Base-by-base conservation (phyloP, 2,888 invertebrate genomes). In the Drosophila mimica region DNA sequence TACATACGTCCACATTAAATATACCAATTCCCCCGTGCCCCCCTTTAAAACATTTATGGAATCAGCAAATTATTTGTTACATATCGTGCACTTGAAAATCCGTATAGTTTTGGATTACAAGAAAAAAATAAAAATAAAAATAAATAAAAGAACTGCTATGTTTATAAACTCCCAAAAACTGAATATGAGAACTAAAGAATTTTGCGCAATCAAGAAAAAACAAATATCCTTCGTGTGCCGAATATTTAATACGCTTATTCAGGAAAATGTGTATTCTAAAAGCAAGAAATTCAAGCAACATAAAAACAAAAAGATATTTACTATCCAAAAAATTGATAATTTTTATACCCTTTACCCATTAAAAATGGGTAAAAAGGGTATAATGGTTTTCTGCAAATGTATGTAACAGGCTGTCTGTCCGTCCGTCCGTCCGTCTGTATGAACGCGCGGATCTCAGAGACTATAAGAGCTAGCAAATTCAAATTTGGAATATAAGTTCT, bases 171-270 rank as follows among this genome's bases (percentile, higher is more conserved):
- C 28, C n/a, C 28, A 17, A 28, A 56, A 56, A 75, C 34, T 46
- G 53, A 79, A 79, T 57, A 64, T 74, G 79, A 79, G 82, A 61
- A 46, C 49, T n/a, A 8, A 74, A 63, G 78, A 79, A 79, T 81
- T 77, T 65, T 38, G n/a, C 56, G 36, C 28, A 65, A 59, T 56
- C 30, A 54, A 38, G 9, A 48, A 31, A 30, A 13, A 48, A 48
- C 52, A 33, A 8, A 28, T 13, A 5, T 38, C 0, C 0, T 15
- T 11, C 7, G 4, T 2, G 28, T 17, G n/a, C 13, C 28, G 38
- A 56, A 38, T 0, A n/a, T 11, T 28, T 3, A 0, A 38, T 30
- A 30, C 38, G 13, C 56, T 56, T 53, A 8, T n/a, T 31, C n/a
- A 13, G 20, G 4, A 46, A 46, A 20, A 2, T 20, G 2, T n/a